Percentiles rank a stretch among this genome's conserved stretches.
These are phyloP conservation scores for Phoenicopterus ruber DNA, from an alignment of 2,113 vertebrate species.

Conservation along the genomic window DNA sequence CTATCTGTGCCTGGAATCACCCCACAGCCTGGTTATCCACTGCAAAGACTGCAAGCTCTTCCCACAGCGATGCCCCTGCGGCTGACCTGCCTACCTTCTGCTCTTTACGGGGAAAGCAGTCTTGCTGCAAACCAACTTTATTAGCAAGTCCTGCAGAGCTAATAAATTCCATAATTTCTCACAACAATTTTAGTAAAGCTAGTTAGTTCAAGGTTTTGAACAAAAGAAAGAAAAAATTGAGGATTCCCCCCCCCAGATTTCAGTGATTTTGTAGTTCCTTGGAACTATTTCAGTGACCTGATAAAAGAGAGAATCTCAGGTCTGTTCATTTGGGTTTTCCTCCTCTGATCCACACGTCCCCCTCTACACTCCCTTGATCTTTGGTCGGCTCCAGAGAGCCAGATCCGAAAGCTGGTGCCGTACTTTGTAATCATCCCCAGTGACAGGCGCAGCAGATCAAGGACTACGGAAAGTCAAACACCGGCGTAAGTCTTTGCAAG, in stretches of 20 bases:
- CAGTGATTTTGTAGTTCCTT: neutral
- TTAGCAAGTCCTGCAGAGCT: neutral
- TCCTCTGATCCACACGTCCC: neutral
- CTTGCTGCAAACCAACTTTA: neutral
- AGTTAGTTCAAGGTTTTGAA: neutral
- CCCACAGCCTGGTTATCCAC: neutral
- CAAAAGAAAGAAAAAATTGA: neutral
- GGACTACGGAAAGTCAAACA: neutral
- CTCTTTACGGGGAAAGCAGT: neutral
- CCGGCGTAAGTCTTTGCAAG: neutral
- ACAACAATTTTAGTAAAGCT: neutral
- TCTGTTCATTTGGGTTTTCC: neutral
- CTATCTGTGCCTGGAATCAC: neutral
- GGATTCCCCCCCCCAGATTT: neutral
- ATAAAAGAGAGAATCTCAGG: neutral
- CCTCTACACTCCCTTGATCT: neutral
- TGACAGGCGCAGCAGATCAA: fast-evolving
- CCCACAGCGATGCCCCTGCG: neutral
- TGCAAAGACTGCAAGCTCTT: neutral
- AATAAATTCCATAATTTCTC: neutral
- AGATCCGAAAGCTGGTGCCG: neutral
- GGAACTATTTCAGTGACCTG: neutral
- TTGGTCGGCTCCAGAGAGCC: neutral
- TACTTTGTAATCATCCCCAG: neutral
- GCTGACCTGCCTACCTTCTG: neutral